Percentiles rank a stretch among this genome's conserved stretches.
phyloP scores from a whole-genome alignment of 2,888 invertebrate species.

The Argyresthia albistria region DNA sequence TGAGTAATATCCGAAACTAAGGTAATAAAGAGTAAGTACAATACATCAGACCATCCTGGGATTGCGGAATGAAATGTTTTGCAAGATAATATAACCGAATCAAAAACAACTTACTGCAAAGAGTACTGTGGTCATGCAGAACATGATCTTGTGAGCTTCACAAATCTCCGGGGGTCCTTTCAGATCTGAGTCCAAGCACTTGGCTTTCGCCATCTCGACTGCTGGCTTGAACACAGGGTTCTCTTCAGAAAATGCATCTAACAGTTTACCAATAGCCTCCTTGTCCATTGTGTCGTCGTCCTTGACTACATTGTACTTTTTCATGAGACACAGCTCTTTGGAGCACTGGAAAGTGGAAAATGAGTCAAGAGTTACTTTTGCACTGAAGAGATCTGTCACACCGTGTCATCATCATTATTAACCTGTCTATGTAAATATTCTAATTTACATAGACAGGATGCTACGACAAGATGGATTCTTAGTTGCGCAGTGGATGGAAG shows the following conservation, averaged over 20 bases:
- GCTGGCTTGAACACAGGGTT: slow-evolving; percentile 29
- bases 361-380: too few species aligned
- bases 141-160: slow-evolving; percentile 31
- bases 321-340: slow-evolving; percentile 36
- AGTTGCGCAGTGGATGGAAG: too few species aligned
- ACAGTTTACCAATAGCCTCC: slow-evolving; percentile 21
- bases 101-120: slow-evolving; percentile 23
- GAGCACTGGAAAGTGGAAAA: slow-evolving; percentile 30
- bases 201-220: slow-evolving; percentile 22
- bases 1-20: too few species aligned
- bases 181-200: slow-evolving; percentile 26
- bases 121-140: slow-evolving; percentile 29
- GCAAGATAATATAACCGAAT: too few species aligned
- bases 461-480: too few species aligned
- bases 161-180: slow-evolving; percentile 34
- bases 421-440: too few species aligned
- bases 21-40: too few species aligned
- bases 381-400: too few species aligned
- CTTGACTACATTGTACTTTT: slow-evolving; percentile 28
- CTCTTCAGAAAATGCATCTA: slow-evolving; percentile 27
- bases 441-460: too few species aligned
- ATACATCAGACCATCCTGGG: too few species aligned
- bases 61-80: too few species aligned
- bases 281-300: slow-evolving; percentile 27
- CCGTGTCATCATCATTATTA: too few species aligned